These are phyloP conservation scores for Ascaphus truei DNA, from an alignment of 2,113 vertebrate genomes.

Conservation along the genomic window DNA sequence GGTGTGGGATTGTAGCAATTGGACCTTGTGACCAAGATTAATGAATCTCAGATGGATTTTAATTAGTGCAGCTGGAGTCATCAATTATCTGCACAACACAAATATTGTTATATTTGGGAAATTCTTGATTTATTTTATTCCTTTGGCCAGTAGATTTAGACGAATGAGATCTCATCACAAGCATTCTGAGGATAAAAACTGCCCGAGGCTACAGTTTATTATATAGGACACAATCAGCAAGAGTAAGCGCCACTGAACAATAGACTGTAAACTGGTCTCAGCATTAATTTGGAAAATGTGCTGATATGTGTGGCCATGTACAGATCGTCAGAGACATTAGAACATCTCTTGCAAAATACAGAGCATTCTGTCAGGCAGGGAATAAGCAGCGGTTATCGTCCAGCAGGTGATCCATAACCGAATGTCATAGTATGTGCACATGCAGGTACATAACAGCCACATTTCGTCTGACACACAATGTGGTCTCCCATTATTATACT, in stretches of 20 bases:
- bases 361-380: slow-evolving; percentile 52
- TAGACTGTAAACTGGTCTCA: slow-evolving; percentile 58
- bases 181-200: slow-evolving; percentile 73
- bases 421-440: slow-evolving; percentile 44
- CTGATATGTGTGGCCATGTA: slow-evolving; percentile 61
- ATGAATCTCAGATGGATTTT: slow-evolving; percentile 92
- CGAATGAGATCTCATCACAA: slow-evolving; percentile 94
- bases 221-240: slow-evolving; percentile 73
- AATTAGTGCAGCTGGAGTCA: slow-evolving; percentile 94
- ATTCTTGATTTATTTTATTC: slow-evolving; percentile 97
- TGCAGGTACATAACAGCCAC: slow-evolving; percentile 48
- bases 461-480: slow-evolving; percentile 52
- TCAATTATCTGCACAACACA: slow-evolving; percentile 95
- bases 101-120: slow-evolving; percentile 99
- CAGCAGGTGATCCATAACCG: slow-evolving; percentile 48
- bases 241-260: slow-evolving; percentile 60
- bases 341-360: slow-evolving; percentile 51
- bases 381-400: slow-evolving; percentile 50
- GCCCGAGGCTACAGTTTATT: slow-evolving; percentile 66
- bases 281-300: slow-evolving; percentile 64
- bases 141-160: slow-evolving; percentile 88
- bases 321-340: slow-evolving; percentile 60
- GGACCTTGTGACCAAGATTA: slow-evolving; percentile 89
- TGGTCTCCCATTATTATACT: slow-evolving; percentile 51
- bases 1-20: slow-evolving; percentile 74